phyloP scores from a whole-genome alignment of 37 sponge, comb jelly and placozoan species.

The Aphrocallistes beatrix region DNA sequence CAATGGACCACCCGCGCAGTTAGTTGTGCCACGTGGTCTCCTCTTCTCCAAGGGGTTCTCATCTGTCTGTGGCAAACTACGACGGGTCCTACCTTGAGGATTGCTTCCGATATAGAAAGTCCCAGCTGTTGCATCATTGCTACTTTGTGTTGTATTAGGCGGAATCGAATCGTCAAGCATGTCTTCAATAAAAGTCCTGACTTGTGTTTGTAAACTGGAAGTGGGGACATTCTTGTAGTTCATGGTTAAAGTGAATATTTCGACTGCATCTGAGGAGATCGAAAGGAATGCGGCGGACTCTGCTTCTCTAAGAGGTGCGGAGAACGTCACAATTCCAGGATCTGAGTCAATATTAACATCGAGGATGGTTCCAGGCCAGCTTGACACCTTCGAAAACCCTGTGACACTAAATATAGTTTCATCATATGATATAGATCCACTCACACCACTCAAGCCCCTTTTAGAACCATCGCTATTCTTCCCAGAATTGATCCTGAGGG shows the following conservation, averaged over 20 bases:
- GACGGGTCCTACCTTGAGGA: background rate
- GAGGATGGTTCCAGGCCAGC: background rate
- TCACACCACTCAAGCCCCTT: background rate
- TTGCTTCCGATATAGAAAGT: background rate
- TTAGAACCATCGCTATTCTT: background rate
- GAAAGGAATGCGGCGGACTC: background rate
- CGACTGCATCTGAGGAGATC: background rate
- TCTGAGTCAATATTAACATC: conserved; percentile 1
- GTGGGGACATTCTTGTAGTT: background rate
- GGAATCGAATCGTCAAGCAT: background rate
- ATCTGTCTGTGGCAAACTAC: no score
- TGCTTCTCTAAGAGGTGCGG: background rate
- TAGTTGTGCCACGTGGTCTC: no score
- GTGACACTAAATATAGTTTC: background rate
- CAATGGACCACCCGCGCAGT: background rate
- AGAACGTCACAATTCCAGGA: background rate
- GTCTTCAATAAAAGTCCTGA: background rate
- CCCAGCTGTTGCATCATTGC: background rate
- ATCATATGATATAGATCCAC: background rate
- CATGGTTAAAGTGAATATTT: background rate
- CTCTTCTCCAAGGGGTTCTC: no score
- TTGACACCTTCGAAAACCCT: background rate
- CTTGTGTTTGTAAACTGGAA: background rate
- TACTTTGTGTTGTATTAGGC: background rate
- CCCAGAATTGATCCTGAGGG: conserved; percentile 48